phyloP scores from a whole-genome alignment of 1,140 invertebrate genomes.

The Calliphora vicina region DNA sequence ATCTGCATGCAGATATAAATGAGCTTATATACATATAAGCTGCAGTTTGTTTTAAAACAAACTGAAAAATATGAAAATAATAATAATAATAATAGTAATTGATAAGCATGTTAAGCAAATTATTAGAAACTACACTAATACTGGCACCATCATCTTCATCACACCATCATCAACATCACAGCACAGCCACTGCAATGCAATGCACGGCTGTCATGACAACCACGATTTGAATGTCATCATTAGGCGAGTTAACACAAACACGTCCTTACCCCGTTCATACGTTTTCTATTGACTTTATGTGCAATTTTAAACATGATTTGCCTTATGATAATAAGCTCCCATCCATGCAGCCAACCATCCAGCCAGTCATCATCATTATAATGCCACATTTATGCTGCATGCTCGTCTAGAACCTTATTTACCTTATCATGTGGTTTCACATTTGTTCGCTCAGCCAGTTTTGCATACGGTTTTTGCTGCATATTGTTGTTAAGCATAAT shows the following conservation, averaged over 20 bases:
- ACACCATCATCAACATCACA: neutral
- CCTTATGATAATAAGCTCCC: neutral
- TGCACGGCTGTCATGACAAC: neutral
- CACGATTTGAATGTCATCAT: constrained; percentile 28
- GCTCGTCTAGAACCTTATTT: neutral
- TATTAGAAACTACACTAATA: constrained; percentile 35
- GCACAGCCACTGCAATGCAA: neutral
- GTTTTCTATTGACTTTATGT: neutral
- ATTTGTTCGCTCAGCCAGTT: neutral
- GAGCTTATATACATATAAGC: no score
- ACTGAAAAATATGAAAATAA: neutral
- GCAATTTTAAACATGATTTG: constrained; percentile 19
- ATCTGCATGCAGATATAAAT: neutral
- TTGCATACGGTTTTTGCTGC: no score
- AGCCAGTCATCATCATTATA: neutral
- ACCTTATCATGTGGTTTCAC: neutral
- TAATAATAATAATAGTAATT: constrained; percentile 33
- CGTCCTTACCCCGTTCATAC: neutral
- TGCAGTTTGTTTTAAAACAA: no score
- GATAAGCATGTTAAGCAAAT: constrained; percentile 40
- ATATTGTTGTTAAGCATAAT: neutral
- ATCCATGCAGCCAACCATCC: neutral
- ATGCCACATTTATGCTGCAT: neutral
- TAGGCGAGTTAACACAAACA: constrained; percentile 19
- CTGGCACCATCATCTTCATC: neutral